Evolutionary conservation across 2,888 invertebrate genomes (phyloP).

Genomic region (Bombylius discolor): DNA sequence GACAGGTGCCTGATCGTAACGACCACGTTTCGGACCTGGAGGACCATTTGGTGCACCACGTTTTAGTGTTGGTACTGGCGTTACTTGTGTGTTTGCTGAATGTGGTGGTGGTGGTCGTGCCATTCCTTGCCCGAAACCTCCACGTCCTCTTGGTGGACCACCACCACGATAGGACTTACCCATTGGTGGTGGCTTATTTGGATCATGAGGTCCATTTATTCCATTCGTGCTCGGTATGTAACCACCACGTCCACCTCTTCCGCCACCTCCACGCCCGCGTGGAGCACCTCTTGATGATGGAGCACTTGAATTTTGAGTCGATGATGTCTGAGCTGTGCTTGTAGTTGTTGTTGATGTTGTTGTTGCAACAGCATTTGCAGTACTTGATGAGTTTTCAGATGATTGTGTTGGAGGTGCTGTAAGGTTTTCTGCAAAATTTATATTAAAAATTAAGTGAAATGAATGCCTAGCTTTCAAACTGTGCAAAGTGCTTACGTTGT

Average conservation of each 20-base stretch:
- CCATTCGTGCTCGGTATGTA: slow-evolving; percentile 31
- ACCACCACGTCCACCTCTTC: slow-evolving; percentile 30
- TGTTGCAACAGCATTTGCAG: slow-evolving; percentile 27
- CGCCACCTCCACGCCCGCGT: slow-evolving; percentile 30
- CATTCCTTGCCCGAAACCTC: slow-evolving; percentile 27
- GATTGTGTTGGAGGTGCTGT: slow-evolving; percentile 4
- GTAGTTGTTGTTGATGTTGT: slow-evolving; percentile 15
- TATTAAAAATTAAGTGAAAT: neutral
- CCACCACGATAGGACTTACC: slow-evolving; percentile 27
- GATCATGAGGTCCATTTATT: slow-evolving; percentile 17
- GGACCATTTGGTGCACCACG: slow-evolving; percentile 33
- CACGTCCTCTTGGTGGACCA: slow-evolving; percentile 29
- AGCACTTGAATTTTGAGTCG: slow-evolving; percentile 11
- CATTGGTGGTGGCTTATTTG: slow-evolving; percentile 23
- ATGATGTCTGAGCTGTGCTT: slow-evolving; percentile 15
- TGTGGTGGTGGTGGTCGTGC: slow-evolving; percentile 31
- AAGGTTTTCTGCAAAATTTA: neutral
- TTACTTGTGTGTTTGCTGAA: slow-evolving; percentile 33
- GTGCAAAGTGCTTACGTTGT: slow-evolving; percentile 5
- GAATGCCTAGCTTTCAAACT: too few relatives aligned
- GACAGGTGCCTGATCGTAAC: slow-evolving; percentile 34
- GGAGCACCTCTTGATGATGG: slow-evolving; percentile 20
- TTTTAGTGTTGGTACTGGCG: slow-evolving; percentile 33
- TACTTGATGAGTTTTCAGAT: slow-evolving; percentile 16
- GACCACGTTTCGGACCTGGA: slow-evolving; percentile 35